Evolutionary conservation across 2,888 invertebrate species (phyloP), one percentile per base, ranked within the genome.

Genomic region (Falcaria lacertinaria): DNA sequence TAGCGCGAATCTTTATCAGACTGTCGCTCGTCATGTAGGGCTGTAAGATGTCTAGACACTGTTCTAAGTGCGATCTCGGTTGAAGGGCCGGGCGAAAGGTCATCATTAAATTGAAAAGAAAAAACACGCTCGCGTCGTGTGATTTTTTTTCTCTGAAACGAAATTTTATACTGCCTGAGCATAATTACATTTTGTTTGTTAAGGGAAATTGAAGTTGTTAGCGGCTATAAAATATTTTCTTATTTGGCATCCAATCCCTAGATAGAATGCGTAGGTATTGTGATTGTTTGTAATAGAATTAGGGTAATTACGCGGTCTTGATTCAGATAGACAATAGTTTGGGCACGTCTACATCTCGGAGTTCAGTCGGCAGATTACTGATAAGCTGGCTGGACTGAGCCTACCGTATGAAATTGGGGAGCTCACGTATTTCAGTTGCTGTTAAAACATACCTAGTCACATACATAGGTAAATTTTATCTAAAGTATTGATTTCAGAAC

Each of bases 1-100:
- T n/a, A n/a, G n/a, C n/a, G n/a, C n/a, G n/a, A 51, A 63, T 67
- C 61, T 63, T 59, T 50, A 54, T 57, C 57, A 60, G 58, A 63
- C 61, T 67, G 64, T 69, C 60, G 60, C 61, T 47, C 54, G 56
- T 54, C 54, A 52, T 59, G 63, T 55, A 58, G 56, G 63, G 64
- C 54, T 64, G 69, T 57, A 65, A 66, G 64, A 64, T 66, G 88
- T 87, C 88, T 88, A 88, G 88, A 88, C 87, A 61, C 42, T 52
- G 64, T 60, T 54, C 67, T 61, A 63, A 56, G 76, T 76, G 76
- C 74, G 75, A 61, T 69, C 60, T 64, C 76, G 82, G 81, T 80
- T 80, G 77, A 74, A 80, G 71, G 66, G 76, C 82, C 83, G 80
- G 83, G 60, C 84, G 60, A 86, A 85, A 87, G 87, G 88, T 85